These are phyloP conservation scores for Neodiprion lecontei DNA, from an alignment of 1,140 invertebrate genomes.

Conservation along the genomic window DNA sequence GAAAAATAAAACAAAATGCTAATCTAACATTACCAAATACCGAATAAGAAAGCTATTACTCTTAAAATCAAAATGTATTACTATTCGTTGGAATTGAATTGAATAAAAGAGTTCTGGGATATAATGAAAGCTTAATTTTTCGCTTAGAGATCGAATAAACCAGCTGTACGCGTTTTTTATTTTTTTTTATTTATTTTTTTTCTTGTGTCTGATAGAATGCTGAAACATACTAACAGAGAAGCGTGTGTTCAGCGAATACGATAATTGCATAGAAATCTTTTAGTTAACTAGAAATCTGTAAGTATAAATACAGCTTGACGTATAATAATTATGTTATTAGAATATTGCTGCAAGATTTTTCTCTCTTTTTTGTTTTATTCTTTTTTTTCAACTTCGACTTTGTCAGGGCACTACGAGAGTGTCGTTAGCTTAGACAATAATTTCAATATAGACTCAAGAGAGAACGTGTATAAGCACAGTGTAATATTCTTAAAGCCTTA, in stretches of 20 bases:
- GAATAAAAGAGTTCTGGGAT: not conserved
- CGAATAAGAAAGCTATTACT: not conserved
- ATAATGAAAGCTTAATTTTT: not conserved
- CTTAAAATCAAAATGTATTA: not conserved
- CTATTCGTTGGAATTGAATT: too few species aligned
- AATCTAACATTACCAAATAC: too few species aligned
- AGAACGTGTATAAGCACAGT: slow-evolving; percentile 39
- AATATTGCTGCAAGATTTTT: slow-evolving; percentile 11
- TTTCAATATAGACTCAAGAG: slow-evolving; percentile 24
- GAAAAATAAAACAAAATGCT: not conserved
- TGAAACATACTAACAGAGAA: slow-evolving; percentile 7
- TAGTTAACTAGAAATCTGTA: not conserved
- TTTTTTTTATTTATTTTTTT: slow-evolving; percentile 13
- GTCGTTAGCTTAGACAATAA: slow-evolving; percentile 36
- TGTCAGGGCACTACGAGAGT: slow-evolving; percentile 34
- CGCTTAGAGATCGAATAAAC: not conserved
- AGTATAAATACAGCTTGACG: slow-evolving; percentile 7
- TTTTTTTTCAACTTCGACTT: not conserved
- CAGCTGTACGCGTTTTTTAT: not conserved
- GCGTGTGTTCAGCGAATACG: not conserved
- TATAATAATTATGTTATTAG: slow-evolving; percentile 12
- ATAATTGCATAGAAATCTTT: slow-evolving; percentile 6
- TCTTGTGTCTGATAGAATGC: not conserved
- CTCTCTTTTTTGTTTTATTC: slow-evolving; percentile 6
- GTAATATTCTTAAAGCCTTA: slow-evolving; percentile 24